Percentiles rank a stretch among this genome's conserved stretches.
Conservation (phyloP, 2,113 vertebrate genomes). For the Entelurus aequoreus region DNA sequence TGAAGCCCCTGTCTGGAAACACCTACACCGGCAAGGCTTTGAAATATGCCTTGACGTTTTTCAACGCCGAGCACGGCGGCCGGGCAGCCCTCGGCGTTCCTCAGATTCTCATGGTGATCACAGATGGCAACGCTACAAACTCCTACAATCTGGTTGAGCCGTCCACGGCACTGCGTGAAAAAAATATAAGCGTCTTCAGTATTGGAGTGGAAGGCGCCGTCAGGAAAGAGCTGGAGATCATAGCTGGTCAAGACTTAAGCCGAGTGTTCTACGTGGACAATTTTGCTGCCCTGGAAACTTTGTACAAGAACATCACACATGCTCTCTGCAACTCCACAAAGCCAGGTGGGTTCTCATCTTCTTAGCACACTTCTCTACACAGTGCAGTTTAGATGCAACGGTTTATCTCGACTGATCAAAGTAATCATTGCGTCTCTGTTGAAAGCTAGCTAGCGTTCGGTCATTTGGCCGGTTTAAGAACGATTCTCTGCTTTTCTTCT, state of each 20-base stretch:
- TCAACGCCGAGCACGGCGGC: slow-evolving; percentile 57
- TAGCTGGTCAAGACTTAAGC: slow-evolving; percentile 45
- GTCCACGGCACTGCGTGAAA: slow-evolving; percentile 39
- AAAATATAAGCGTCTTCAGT: slow-evolving; percentile 61
- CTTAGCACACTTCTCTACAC: too few species aligned
- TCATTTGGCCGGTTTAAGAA: background rate
- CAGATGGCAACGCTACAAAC: slow-evolving; percentile 70
- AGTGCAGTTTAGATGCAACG: too few species aligned
- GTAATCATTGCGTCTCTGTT: too few species aligned
- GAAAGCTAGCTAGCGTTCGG: too few species aligned
- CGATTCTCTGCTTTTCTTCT: background rate
- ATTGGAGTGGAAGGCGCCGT: slow-evolving; percentile 67
- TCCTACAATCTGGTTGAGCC: slow-evolving; percentile 18
- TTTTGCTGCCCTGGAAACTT: slow-evolving; percentile 58
- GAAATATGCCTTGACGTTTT: slow-evolving; percentile 57
- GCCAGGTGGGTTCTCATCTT: slow-evolving; percentile 61
- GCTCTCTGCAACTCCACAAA: slow-evolving; percentile 68
- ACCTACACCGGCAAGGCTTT: slow-evolving; percentile 70
- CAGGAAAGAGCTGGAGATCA: slow-evolving; percentile 60
- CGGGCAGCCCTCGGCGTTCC: slow-evolving; percentile 43
- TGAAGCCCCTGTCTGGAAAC: slow-evolving; percentile 31
- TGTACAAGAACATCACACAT: slow-evolving; percentile 62
- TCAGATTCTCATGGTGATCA: slow-evolving; percentile 75
- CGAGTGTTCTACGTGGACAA: slow-evolving; percentile 67
- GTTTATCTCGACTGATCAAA: too few species aligned